Conservation (phyloP, 2,797 vertebrate genomes). For the Peromyscus eremicus region DNA sequence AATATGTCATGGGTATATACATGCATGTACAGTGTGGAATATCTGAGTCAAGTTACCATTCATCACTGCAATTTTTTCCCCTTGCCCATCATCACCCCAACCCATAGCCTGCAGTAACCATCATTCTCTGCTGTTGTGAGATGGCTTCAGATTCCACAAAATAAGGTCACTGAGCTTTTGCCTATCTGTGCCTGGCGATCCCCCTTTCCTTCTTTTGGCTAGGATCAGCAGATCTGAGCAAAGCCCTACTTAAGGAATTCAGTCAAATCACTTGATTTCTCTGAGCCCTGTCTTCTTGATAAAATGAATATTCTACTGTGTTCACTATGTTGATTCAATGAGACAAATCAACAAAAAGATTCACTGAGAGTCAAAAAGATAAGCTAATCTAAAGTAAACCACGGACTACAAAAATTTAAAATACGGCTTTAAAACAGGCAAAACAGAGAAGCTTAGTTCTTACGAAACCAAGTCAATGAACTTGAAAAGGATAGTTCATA, state of each 20-base stretch:
- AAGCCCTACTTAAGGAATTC: constrained; percentile 10
- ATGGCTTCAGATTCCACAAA: neutral
- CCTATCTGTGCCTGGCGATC: neutral
- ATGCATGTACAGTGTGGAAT: neutral
- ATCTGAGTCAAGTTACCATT: neutral
- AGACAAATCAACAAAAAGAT: constrained; percentile 33
- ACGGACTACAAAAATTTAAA: constrained; percentile 12
- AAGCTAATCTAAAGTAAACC: constrained; percentile 21
- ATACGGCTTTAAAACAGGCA: constrained; percentile 25
- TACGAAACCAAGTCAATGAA: constrained; percentile 38
- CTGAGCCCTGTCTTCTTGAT: constrained; percentile 6
- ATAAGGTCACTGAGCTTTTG: neutral
- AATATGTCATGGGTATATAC: neutral
- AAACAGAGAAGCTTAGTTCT: neutral
- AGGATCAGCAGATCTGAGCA: constrained; percentile 39
- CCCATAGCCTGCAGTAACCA: neutral
- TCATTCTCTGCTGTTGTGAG: neutral
- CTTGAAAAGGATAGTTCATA: constrained; percentile 29
- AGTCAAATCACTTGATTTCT: constrained; percentile 51
- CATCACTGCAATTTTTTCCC: neutral
- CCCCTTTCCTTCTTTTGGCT: constrained; percentile 36
- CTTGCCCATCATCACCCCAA: neutral
- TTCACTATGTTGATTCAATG: constrained; percentile 15
- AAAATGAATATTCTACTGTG: constrained; percentile 48
- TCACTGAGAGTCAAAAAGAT: constrained; percentile 47